A percentile compares a stretch with the other conserved stretches of the same genome.
Conservation (phyloP, 1,140 invertebrate genomes). For the Bombyx mori region ASM3026992v2 NC_085129.1:6395501-6396000, state of each 20-base stretch:
- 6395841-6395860: slow-evolving; percentile 32
- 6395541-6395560: slow-evolving; percentile 8
- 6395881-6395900: slow-evolving; percentile 60
- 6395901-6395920: slow-evolving; percentile 67
- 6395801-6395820: not conserved
- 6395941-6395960: slow-evolving; percentile 58
- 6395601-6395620: slow-evolving; percentile 8
- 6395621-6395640: no score
- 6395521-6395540: slow-evolving; percentile 26
- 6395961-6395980: slow-evolving; percentile 55
- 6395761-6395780: no score
- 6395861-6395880: slow-evolving; percentile 38
- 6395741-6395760: no score
- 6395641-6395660: no score
- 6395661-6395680: no score
- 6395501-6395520: slow-evolving; percentile 30
- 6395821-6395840: slow-evolving; percentile 30
- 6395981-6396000: slow-evolving; percentile 21
- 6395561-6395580: slow-evolving; percentile 8
- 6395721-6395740: no score
- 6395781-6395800: no score
- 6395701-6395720: no score
- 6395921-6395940: slow-evolving; percentile 52
- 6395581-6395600: slow-evolving; percentile 15
- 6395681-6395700: no score